Conservation (phyloP, 2,113 vertebrate genomes). For the Pseudolaguvia tuberculata region DNA sequence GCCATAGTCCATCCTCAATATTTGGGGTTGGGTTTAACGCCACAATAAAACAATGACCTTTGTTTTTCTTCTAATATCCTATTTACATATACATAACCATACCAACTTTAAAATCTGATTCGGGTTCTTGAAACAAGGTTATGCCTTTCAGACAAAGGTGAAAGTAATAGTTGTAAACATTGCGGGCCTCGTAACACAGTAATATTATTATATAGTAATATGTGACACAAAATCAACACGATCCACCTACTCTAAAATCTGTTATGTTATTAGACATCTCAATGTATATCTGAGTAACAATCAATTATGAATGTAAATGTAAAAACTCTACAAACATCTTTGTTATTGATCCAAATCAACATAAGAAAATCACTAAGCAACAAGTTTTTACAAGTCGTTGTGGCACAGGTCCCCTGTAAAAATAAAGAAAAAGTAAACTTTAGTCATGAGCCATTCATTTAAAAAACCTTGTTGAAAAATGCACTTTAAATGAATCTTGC, state of each 20-base stretch:
- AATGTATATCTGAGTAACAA: not conserved
- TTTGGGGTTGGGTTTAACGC: not conserved
- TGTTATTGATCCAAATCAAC: conserved; percentile 10
- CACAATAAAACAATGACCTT: not conserved
- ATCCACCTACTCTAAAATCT: not conserved
- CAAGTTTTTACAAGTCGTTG: conserved; percentile 56
- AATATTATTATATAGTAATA: not conserved
- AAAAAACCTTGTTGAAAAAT: not conserved
- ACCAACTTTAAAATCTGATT: conserved; percentile 16
- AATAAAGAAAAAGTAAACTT: conserved; percentile 27
- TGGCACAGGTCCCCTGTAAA: conserved; percentile 56
- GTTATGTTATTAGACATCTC: not conserved
- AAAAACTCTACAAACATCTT: not conserved
- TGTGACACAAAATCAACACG: conserved; percentile 1
- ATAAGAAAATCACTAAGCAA: not conserved
- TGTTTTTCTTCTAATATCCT: not conserved
- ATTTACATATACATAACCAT: conserved; percentile 38
- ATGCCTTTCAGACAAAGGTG: conserved; percentile 3
- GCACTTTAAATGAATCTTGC: not conserved
- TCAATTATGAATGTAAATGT: conserved; percentile 4
- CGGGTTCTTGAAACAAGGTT: conserved; percentile 4
- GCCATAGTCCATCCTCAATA: not conserved
- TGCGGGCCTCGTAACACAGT: conserved; percentile 8
- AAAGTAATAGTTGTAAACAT: conserved; percentile 10
- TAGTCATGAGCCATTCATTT: not conserved